These are phyloP conservation scores for Osmerus mordax DNA, from an alignment of 2,113 vertebrate species.

Conservation along the genomic window DNA sequence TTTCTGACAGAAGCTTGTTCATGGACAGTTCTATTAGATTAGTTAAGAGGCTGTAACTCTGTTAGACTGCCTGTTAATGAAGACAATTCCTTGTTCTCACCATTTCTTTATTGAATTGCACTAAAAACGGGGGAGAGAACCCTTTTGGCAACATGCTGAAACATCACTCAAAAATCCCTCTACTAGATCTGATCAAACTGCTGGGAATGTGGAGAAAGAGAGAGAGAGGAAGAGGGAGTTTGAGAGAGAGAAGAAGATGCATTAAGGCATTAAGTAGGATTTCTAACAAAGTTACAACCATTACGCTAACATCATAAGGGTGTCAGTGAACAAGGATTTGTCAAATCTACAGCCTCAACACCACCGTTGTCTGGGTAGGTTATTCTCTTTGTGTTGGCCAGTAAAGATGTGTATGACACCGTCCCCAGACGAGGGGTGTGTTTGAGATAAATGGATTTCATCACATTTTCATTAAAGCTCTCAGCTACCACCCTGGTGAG, in stretches of 20 bases:
- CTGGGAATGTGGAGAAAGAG: too few species aligned
- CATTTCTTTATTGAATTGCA: not conserved
- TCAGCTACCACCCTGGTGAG: slow-evolving; percentile 13
- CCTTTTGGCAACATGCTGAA: slow-evolving; percentile 16
- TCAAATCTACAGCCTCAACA: too few species aligned
- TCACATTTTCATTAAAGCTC: slow-evolving; percentile 9
- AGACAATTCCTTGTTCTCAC: not conserved
- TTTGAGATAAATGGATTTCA: slow-evolving; percentile 34
- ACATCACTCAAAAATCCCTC: not conserved
- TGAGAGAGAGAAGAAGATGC: too few species aligned
- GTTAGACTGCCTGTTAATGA: not conserved
- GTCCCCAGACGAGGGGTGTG: too few species aligned
- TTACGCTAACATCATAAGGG: too few species aligned
- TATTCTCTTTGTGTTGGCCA: too few species aligned
- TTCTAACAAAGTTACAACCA: too few species aligned
- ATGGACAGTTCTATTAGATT: not conserved
- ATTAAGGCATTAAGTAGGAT: too few species aligned
- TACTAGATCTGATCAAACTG: slow-evolving; percentile 25
- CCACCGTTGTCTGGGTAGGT: too few species aligned
- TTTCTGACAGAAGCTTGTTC: slow-evolving; percentile 6
- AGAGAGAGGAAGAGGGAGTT: too few species aligned
- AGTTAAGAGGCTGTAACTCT: not conserved
- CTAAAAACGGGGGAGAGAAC: not conserved
- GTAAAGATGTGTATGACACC: too few species aligned
- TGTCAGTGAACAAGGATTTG: too few species aligned